Evolutionary conservation across 2,113 vertebrate genomes (phyloP).

Genomic region (Crotalus viridis): DNA sequence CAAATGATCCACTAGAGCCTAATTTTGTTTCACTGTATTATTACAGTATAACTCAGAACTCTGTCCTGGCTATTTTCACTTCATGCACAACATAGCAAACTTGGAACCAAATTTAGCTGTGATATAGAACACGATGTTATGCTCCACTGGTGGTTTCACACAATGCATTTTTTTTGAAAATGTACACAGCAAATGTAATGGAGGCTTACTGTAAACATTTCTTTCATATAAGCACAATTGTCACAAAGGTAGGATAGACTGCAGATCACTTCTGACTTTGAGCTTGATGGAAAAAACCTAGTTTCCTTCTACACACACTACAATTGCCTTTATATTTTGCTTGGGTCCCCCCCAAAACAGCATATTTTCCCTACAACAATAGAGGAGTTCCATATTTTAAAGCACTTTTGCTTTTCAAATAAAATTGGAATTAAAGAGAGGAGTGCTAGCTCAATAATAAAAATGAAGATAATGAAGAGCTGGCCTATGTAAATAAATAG

Average conservation of each 20-base stretch:
- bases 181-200: too few species aligned
- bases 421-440: background rate
- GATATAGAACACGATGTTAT: background rate
- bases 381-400: background rate
- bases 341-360: too few species aligned
- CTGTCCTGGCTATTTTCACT: background rate
- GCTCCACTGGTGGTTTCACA: background rate
- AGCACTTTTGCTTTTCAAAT: background rate
- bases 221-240: background rate
- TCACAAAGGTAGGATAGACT: background rate
- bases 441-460: background rate
- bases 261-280: background rate
- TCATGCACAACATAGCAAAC: background rate
- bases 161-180: background rate
- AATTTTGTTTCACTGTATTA: background rate
- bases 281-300: background rate
- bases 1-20: background rate
- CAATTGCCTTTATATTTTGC: background rate
- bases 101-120: background rate
- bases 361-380: background rate
- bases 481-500: background rate
- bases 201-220: background rate
- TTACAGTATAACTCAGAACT: background rate
- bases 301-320: background rate
- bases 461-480: background rate